phyloP scores from a whole-genome alignment of 2,888 invertebrate species.

The Cyclophora albipunctata region DNA sequence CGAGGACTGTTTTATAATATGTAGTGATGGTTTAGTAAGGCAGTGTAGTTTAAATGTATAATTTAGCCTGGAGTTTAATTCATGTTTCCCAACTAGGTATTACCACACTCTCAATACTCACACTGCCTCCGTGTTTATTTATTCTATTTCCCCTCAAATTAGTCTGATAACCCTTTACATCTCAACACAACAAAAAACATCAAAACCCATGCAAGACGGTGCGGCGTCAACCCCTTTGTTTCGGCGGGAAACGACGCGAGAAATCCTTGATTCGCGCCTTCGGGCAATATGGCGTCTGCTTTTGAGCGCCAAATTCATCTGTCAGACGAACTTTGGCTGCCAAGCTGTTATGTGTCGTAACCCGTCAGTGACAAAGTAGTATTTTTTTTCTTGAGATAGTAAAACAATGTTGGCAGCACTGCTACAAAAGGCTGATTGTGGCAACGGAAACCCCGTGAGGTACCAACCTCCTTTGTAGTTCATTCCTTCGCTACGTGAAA shows the following conservation, averaged over 20 bases:
- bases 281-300: conserved; percentile 25
- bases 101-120: too few relatives aligned
- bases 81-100: too few relatives aligned
- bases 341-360: conserved; percentile 4
- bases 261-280: conserved; percentile 35
- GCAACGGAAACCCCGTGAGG: conserved; percentile 29
- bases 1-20: too few relatives aligned
- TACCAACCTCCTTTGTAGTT: conserved; percentile 21
- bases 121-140: too few relatives aligned
- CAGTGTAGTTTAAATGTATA: too few relatives aligned
- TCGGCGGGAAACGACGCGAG: conserved; percentile 27
- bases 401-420: conserved; percentile 16
- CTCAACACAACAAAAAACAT: too few relatives aligned
- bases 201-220: conserved; percentile 15
- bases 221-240: conserved; percentile 25
- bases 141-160: too few relatives aligned
- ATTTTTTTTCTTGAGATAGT: conserved; percentile 2
- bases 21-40: too few relatives aligned
- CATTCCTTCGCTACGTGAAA: conserved; percentile 10
- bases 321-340: conserved; percentile 2
- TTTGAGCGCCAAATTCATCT: conserved; percentile 17
- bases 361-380: background rate
- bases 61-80: too few relatives aligned
- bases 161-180: background rate
- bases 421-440: conserved; percentile 36